These are phyloP conservation scores for Aphelinus certus DNA, from an alignment of 1,140 invertebrate genomes.

Conservation along the genomic window DNA sequence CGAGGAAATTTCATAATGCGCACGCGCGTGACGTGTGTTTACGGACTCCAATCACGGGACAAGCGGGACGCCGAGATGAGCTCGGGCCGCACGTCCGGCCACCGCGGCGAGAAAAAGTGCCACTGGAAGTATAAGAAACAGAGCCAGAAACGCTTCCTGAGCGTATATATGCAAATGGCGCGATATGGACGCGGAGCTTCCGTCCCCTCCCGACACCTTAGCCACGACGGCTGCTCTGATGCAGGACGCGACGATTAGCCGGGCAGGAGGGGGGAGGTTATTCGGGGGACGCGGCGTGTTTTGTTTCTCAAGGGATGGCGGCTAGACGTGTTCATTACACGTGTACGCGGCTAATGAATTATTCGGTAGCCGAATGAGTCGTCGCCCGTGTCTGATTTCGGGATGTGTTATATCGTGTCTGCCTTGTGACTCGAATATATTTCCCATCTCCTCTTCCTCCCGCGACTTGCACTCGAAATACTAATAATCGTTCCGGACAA, in stretches of 20 bases:
- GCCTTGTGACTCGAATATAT: neutral
- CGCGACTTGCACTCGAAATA: no score
- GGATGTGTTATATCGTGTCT: conserved; percentile 4
- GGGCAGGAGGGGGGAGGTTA: conserved; percentile 14
- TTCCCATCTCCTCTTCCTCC: no score
- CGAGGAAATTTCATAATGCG: conserved; percentile 25
- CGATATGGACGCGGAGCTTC: neutral
- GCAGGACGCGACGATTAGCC: no score
- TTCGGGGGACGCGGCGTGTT: conserved; percentile 16
- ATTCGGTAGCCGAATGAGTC: conserved; percentile 20
- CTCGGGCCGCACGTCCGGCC: conserved; percentile 11
- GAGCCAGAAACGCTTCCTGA: neutral
- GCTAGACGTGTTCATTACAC: conserved; percentile 1
- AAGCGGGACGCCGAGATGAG: conserved; percentile 6
- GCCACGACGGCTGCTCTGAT: no score
- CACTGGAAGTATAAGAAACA: neutral
- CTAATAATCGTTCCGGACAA: no score
- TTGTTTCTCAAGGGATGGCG: conserved; percentile 11
- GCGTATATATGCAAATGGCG: conserved; percentile 10
- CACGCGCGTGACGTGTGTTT: conserved; percentile 6
- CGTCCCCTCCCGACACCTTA: neutral
- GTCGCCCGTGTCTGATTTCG: neutral
- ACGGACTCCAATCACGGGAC: conserved; percentile 30
- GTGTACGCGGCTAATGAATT: conserved; percentile 4
- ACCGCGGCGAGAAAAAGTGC: neutral